Evolutionary conservation across 2,888 invertebrate genomes (phyloP), one percentile per base, ranked within the genome.

Genomic region (Amphimallon solstitiale): DNA sequence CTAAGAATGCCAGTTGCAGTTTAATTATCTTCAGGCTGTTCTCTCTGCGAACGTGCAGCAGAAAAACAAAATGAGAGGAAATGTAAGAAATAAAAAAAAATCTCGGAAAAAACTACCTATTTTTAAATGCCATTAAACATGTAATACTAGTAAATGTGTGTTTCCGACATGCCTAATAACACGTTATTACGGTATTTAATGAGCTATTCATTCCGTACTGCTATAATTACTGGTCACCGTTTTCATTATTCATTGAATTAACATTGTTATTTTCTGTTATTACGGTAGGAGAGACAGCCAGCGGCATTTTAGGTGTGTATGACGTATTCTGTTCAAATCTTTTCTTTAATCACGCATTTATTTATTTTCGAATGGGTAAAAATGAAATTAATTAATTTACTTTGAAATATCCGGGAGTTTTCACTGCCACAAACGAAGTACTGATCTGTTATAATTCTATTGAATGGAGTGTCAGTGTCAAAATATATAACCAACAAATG

Each of bases 101-200:
- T n/a, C n/a, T n/a, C 43, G n/a, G 43, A 59, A 35, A 43, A 59
- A 43, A n/a, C n/a, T 59, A 15, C 5, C 12, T 45, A 38, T 29
- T 59, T 29, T 59, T 43, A 54, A 21, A 23, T 40, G 29, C 40
- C 21, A 43, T 56, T 56, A 56, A 29, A 40, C n/a, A n/a, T n/a
- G n/a, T 43, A 40, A 56, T 59, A 59, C 15, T 15, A n/a, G 43
- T 43, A 2, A 14, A 23, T 14, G 43, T 14, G 29, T 45, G 10
- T 17, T 43, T 59, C 43, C 56, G 23, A 59, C 43, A 43, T 59
- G 1, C 43, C 43, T 43, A 59, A 45, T 45, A 59, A 29, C 34
- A 59, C n/a, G 29, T 17, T 59, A 59, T 59, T 59, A 29, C 14
- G 10, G 15, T 9, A 23, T 23, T 43, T 45, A 59, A 59, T 59